A percentile compares a stretch with the other conserved stretches of the same genome.
Conservation (phyloP, 2,888 invertebrate genomes). For the Drosophila stalkeri region DNA sequence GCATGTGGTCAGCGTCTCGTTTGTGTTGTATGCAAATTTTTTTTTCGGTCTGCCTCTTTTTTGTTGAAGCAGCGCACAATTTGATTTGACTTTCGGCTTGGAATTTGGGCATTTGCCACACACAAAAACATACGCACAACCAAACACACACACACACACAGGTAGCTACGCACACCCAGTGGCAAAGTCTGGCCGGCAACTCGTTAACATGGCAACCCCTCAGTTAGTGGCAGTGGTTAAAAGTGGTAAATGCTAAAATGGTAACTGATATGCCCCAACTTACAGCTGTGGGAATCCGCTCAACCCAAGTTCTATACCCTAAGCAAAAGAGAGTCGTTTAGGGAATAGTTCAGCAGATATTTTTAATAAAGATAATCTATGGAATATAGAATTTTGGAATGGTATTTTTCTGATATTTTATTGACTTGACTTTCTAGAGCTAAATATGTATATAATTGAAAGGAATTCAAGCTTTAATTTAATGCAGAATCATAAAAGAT, state of each 20-base stretch:
- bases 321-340: not conserved
- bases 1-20: constrained; percentile 65
- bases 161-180: constrained; percentile 27
- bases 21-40: constrained; percentile 80
- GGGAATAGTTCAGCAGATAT: not conserved
- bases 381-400: not conserved
- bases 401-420: no score
- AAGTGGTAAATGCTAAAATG: constrained; percentile 55
- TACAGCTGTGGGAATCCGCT: constrained; percentile 43
- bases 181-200: constrained; percentile 33
- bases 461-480: no score
- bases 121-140: constrained; percentile 10
- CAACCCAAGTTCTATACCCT: constrained; percentile 23
- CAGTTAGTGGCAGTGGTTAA: constrained; percentile 51
- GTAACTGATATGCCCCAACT: constrained; percentile 58
- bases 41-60: constrained; percentile 64
- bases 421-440: not conserved
- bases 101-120: constrained; percentile 56
- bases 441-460: not conserved
- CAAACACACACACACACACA: constrained; percentile 13
- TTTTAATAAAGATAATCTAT: no score
- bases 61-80: constrained; percentile 54
- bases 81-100: constrained; percentile 63
- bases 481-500: no score
- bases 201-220: constrained; percentile 64